phyloP scores from a whole-genome alignment of 2,888 invertebrate genomes.

The Epistrophella euchroma region DNA sequence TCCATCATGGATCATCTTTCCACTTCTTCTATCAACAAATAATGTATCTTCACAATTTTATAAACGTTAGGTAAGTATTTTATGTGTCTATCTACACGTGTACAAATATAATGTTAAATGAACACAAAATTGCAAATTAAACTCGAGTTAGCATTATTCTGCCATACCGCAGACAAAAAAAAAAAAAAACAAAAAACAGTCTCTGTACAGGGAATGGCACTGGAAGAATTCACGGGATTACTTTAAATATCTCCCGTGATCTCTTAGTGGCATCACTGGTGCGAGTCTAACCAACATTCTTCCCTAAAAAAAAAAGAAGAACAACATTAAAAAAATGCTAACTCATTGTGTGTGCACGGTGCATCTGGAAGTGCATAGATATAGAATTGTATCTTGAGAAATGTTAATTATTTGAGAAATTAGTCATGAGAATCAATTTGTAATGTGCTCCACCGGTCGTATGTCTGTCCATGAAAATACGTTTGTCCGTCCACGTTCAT shows the following conservation, averaged over 20 bases:
- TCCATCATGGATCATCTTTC: conserved; percentile 21
- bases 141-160: conserved; percentile 42
- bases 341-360: conserved; percentile 35
- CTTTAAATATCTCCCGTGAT: conserved; percentile 84
- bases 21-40: conserved; percentile 6
- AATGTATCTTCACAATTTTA: background rate
- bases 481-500: background rate
- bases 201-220: conserved; percentile 86
- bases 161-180: background rate
- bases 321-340: conserved; percentile 35
- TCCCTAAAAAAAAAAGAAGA: conserved; percentile 8
- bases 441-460: conserved; percentile 32
- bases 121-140: conserved; percentile 57
- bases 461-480: background rate
- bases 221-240: conserved; percentile 88
- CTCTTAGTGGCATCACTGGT: conserved; percentile 85
- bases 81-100: conserved; percentile 22
- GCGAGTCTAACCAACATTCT: conserved; percentile 78
- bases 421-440: conserved; percentile 71
- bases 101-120: conserved; percentile 43
- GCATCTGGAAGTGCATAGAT: conserved; percentile 8
- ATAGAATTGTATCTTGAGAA: conserved; percentile 37
- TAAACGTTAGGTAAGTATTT: background rate
- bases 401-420: conserved; percentile 74
- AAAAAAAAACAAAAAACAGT: background rate